Percentiles rank a stretch among this genome's conserved stretches.
phyloP scores from a whole-genome alignment of 2,113 vertebrate species.

The Catagonus wagneri region DNA sequence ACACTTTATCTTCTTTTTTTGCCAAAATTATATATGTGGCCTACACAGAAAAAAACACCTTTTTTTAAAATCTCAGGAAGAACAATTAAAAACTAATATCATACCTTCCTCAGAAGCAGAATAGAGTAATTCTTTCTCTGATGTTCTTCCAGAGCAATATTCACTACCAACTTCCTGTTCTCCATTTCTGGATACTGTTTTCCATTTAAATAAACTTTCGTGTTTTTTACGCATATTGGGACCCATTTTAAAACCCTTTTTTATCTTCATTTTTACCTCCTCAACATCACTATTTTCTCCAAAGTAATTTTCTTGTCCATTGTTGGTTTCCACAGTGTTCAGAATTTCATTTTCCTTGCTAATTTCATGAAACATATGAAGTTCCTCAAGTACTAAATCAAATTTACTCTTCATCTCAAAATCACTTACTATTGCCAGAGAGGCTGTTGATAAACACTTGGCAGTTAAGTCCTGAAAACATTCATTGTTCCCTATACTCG shows the following conservation, averaged over 20 bases:
- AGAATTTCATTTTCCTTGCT: slow-evolving; percentile 84
- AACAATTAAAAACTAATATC: slow-evolving; percentile 38
- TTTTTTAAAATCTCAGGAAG: not conserved
- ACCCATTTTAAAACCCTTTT: slow-evolving; percentile 68
- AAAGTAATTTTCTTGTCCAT: slow-evolving; percentile 41
- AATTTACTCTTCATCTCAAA: slow-evolving; percentile 91
- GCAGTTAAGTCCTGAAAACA: slow-evolving; percentile 78
- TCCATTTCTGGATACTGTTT: slow-evolving; percentile 33
- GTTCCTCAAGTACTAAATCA: slow-evolving; percentile 91
- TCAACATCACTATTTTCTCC: slow-evolving; percentile 64
- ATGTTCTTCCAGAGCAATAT: not conserved
- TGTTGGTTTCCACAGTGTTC: slow-evolving; percentile 77
- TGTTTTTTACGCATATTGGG: slow-evolving; percentile 28
- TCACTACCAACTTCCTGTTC: slow-evolving; percentile 70
- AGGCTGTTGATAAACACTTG: slow-evolving; percentile 83
- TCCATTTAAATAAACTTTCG: slow-evolving; percentile 77
- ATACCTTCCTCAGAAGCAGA: slow-evolving; percentile 81
- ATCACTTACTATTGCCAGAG: slow-evolving; percentile 69
- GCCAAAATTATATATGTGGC: slow-evolving; percentile 28
- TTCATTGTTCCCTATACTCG: slow-evolving; percentile 78
- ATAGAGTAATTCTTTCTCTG: slow-evolving; percentile 62
- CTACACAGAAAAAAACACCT: not conserved
- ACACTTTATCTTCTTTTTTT: not conserved
- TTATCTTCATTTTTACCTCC: slow-evolving; percentile 10
- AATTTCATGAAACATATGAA: slow-evolving; percentile 91